Percentiles rank a stretch among this genome's conserved stretches.
Conservation (phyloP, 2,888 invertebrate species). For the Hymenopus coronatus region DNA sequence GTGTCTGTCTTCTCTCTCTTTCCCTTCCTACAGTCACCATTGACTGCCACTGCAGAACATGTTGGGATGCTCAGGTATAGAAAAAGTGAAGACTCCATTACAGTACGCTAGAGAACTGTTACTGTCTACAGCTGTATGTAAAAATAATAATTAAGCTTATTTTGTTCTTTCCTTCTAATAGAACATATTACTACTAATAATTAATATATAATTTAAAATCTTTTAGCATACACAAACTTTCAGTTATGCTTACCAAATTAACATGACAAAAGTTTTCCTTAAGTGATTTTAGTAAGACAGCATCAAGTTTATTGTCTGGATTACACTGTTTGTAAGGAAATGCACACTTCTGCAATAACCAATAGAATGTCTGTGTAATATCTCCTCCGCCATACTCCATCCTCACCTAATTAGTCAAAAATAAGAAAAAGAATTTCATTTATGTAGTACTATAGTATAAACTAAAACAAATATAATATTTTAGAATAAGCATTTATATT, state of each 20-base stretch:
- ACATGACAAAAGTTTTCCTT: constrained; percentile 91
- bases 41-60: too few relatives aligned
- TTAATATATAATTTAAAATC: too few relatives aligned
- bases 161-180: too few relatives aligned
- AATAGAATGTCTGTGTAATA: constrained; percentile 83
- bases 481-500: not conserved
- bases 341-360: constrained; percentile 84
- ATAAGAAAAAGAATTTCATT: not conserved
- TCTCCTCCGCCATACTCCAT: constrained; percentile 91
- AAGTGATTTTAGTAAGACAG: constrained; percentile 73
- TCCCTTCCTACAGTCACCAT: too few relatives aligned
- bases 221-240: too few relatives aligned
- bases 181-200: too few relatives aligned
- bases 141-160: too few relatives aligned
- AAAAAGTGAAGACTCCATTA: too few relatives aligned
- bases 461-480: not conserved
- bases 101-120: too few relatives aligned
- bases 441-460: not conserved
- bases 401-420: constrained; percentile 47
- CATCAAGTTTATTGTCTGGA: constrained; percentile 71
- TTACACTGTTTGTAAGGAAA: constrained; percentile 85
- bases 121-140: too few relatives aligned
- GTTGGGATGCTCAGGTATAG: too few relatives aligned
- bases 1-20: too few relatives aligned
- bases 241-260: constrained; percentile 57